Evolutionary conservation across 2,888 invertebrate genomes (phyloP).

Genomic region (Mesopsocus fuscifrons): DNA sequence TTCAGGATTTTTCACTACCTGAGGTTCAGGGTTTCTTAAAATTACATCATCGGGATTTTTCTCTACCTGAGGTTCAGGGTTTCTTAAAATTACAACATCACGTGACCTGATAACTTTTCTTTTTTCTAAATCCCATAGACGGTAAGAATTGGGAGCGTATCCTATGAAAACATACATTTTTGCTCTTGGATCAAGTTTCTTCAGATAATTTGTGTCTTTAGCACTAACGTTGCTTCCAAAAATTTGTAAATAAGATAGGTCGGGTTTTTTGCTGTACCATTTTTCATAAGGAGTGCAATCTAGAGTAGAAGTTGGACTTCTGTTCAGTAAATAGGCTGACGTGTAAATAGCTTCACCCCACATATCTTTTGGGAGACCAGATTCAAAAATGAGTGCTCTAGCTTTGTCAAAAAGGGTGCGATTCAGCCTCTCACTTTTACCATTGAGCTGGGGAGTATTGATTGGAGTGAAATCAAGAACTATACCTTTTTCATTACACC

Average conservation of each 20-base stretch:
- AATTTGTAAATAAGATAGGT: constrained; percentile 1
- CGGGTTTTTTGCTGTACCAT: neutral
- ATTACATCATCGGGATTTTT: too few relatives aligned
- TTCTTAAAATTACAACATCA: neutral
- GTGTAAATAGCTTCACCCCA: constrained; percentile 4
- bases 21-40: too few relatives aligned
- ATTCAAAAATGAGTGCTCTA: neutral
- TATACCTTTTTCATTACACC: constrained; percentile 10
- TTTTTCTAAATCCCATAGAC: constrained; percentile 5
- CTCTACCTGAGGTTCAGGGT: neutral
- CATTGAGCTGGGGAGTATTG: constrained; percentile 12
- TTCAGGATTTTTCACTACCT: too few relatives aligned
- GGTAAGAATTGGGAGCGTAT: constrained; percentile 6
- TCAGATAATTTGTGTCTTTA: neutral
- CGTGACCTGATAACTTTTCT: neutral
- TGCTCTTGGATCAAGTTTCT: neutral
- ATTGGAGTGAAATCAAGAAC: constrained; percentile 10
- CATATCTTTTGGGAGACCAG: neutral
- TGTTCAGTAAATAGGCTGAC: neutral
- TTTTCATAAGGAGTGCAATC: neutral
- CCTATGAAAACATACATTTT: constrained; percentile 7
- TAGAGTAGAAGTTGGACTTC: constrained; percentile 2
- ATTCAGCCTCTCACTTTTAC: constrained; percentile 11
- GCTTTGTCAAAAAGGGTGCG: constrained; percentile 10
- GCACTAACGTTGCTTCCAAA: neutral